Conservation (phyloP, 2,797 vertebrate species). For the Hydrolagus colliei region DNA sequence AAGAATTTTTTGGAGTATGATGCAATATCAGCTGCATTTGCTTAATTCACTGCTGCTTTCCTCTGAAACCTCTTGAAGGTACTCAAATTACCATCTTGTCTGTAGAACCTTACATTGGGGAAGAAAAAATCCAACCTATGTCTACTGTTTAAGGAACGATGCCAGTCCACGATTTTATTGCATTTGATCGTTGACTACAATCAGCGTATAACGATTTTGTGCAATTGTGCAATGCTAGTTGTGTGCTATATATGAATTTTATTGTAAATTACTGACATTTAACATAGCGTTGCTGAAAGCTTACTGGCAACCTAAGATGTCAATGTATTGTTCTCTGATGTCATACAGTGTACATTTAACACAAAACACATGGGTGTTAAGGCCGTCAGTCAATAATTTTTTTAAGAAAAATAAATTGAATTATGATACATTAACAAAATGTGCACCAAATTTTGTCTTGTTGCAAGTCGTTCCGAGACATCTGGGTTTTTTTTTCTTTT, state of each 20-base stretch:
- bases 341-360: slow-evolving; percentile 24
- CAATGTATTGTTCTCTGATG: slow-evolving; percentile 16
- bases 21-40: slow-evolving; percentile 81
- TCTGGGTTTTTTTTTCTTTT: slow-evolving; percentile 28
- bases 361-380: slow-evolving; percentile 31
- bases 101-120: slow-evolving; percentile 37
- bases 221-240: not conserved
- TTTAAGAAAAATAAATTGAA: slow-evolving; percentile 29
- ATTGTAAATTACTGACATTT: not conserved
- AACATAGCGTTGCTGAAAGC: not conserved
- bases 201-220: not conserved
- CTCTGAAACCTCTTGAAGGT: slow-evolving; percentile 71
- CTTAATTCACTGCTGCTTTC: slow-evolving; percentile 73
- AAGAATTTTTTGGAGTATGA: slow-evolving; percentile 81
- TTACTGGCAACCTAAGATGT: not conserved
- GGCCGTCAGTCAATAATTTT: slow-evolving; percentile 20
- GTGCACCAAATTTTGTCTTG: slow-evolving; percentile 30
- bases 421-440: slow-evolving; percentile 28
- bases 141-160: not conserved
- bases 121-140: not conserved
- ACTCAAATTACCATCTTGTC: slow-evolving; percentile 66
- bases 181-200: not conserved
- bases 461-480: slow-evolving; percentile 29
- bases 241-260: not conserved
- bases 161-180: not conserved